phyloP scores from a whole-genome alignment of 1,140 invertebrate genomes.

The Ips typographus region DNA sequence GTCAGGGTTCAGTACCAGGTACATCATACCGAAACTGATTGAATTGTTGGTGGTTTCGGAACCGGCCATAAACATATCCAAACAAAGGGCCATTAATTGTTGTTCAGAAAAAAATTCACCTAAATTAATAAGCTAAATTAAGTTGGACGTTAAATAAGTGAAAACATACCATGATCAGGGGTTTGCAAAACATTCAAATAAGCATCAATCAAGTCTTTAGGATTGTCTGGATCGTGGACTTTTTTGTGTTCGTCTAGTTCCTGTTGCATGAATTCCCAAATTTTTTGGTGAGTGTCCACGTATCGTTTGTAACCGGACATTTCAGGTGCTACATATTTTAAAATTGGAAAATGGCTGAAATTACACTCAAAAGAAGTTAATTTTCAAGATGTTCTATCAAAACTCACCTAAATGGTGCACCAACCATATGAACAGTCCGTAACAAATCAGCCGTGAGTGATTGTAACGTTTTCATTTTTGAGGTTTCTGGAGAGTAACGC shows the following conservation, averaged over 20 bases:
- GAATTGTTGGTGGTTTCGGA: constrained; percentile 82
- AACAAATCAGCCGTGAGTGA: constrained; percentile 69
- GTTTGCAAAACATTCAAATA: constrained; percentile 70
- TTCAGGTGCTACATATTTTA: constrained; percentile 72
- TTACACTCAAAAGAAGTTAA: constrained; percentile 3
- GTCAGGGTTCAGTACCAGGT: constrained; percentile 73
- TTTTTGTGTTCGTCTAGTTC: constrained; percentile 75
- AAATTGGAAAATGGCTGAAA: constrained; percentile 77
- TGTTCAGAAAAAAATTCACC: constrained; percentile 59
- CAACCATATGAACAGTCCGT: constrained; percentile 74
- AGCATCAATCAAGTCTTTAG: constrained; percentile 82
- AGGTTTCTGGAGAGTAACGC: constrained; percentile 66
- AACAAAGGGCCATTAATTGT: constrained; percentile 73
- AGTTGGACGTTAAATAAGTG: not conserved
- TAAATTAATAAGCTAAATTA: not conserved
- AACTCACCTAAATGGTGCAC: constrained; percentile 53
- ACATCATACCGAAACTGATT: constrained; percentile 76
- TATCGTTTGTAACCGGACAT: constrained; percentile 75
- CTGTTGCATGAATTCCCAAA: constrained; percentile 71
- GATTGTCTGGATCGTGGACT: constrained; percentile 62
- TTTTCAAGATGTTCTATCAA: not conserved
- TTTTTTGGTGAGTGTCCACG: constrained; percentile 64
- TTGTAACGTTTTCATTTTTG: constrained; percentile 68
- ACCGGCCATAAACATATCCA: constrained; percentile 78
- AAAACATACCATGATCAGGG: constrained; percentile 35